Base-by-base conservation (phyloP, 1,140 invertebrate species). In the Drosophila ogumai region DNA sequence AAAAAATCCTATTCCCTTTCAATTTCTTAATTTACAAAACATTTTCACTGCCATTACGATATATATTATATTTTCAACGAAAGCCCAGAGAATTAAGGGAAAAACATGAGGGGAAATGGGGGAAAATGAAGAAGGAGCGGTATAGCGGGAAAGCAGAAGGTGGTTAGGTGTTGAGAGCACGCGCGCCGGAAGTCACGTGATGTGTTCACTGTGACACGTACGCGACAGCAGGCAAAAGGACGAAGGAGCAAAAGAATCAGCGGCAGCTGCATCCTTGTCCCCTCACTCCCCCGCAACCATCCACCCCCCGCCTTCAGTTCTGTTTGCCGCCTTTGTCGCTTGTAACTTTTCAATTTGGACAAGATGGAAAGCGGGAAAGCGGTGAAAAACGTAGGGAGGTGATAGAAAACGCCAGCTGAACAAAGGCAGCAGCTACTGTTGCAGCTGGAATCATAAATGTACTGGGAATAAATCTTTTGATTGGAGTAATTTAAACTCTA, bases 131-230 rank as follows among this genome's bases (percentile, higher is more conserved):
- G 40, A n/a, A 25, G 52, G 40, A 47, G 49, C 61, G 54, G 46
- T 17, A 17, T 56, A 22, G 25, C 12, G 41, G 28, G 8, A 47
- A 41, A 17, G 25, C 44, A 49, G 71, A n/a, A 19, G 40, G 40
- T 41, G 56, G 63, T 72, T 75, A 90, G 85, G 85, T 90, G 85
- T 90, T 84, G 78, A 79, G 46, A 75, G 81, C 85, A 90, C 85
- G 85, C 85, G 78, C 78, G 68, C 60, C 85, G 85, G 85, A 90
- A 90, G 78, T 90, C 85, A 90, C 85, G 85, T 90, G 85, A 90
- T 77, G 85, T 90, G 85, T 90, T 90, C 69, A 34, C 77, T 85
- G 85, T 85, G 85, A 88, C 84, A 88, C 85, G 85, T 88, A 88
- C 85, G 85, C 85, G 81, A 78, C 81, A 75, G 81, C 82, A 76